Percentiles rank a stretch among this genome's conserved stretches.
phyloP scores from a whole-genome alignment of 1,140 invertebrate species.

The Papilio dardanus region DNA sequence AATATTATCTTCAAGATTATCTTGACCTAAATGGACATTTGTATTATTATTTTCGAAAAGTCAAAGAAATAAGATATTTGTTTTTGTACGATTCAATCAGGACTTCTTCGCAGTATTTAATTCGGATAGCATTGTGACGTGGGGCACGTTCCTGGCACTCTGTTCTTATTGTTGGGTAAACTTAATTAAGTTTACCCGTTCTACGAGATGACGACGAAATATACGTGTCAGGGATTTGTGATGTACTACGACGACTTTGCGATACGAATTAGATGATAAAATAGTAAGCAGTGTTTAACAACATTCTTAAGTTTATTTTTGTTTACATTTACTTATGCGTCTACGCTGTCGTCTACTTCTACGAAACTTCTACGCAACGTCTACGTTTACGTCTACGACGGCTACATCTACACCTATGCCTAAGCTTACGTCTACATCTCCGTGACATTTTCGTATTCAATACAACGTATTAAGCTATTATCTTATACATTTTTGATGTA shows the following conservation, averaged over 20 bases:
- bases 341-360: not conserved
- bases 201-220: constrained; percentile 16
- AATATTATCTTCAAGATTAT: no score
- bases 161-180: constrained; percentile 27
- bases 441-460: not conserved
- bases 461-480: not conserved
- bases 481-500: not conserved
- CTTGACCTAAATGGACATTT: not conserved
- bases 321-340: not conserved
- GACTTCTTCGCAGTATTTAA: constrained; percentile 9
- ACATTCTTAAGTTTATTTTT: not conserved
- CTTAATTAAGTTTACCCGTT: constrained; percentile 25
- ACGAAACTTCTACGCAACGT: no score
- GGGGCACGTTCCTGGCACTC: constrained; percentile 20
- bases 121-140: constrained; percentile 17
- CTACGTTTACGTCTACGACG: no score
- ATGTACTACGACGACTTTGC: not conserved
- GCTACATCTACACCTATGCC: not conserved
- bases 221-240: constrained; percentile 24
- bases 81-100: constrained; percentile 14
- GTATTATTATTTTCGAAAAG: not conserved
- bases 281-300: not conserved
- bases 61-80: constrained; percentile 11
- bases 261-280: not conserved
- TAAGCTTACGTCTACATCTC: not conserved